Conservation (phyloP, 64 coral and sea anemone genomes). For the Astreopora myriophthalma region DNA sequence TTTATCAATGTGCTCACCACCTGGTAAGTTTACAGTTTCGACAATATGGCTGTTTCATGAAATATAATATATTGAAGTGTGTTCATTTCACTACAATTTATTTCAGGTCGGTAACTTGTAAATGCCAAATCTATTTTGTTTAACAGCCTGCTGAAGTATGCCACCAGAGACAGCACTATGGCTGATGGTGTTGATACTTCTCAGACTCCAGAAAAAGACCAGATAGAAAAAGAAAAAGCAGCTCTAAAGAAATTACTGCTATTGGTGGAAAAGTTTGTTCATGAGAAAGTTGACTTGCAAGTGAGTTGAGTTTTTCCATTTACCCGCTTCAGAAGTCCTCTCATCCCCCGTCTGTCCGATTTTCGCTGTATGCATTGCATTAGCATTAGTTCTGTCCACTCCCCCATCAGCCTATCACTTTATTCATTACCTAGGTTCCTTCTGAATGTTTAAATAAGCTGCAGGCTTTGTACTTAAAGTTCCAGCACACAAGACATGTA, state of each 20-base stretch:
- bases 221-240: slow-evolving; percentile 81
- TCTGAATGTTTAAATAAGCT: too few species aligned
- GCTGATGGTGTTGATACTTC: slow-evolving; percentile 66
- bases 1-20: slow-evolving; percentile 91
- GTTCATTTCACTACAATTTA: too few species aligned
- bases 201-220: slow-evolving; percentile 86
- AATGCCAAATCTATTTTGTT: not conserved
- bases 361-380: too few species aligned
- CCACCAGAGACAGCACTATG: slow-evolving; percentile 88
- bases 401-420: too few species aligned
- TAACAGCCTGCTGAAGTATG: slow-evolving; percentile 79
- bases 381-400: not conserved
- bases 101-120: not conserved
- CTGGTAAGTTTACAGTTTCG: slow-evolving; percentile 61
- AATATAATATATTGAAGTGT: too few species aligned
- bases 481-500: too few species aligned
- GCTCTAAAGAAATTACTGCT: slow-evolving; percentile 85
- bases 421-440: too few species aligned
- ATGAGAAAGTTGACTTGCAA: slow-evolving; percentile 88
- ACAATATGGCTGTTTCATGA: too few species aligned
- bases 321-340: not conserved
- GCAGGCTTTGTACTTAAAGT: too few species aligned
- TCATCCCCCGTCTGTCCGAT: too few species aligned
- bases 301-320: slow-evolving; percentile 2
- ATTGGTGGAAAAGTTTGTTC: slow-evolving; percentile 88